Conservation (phyloP, 2,888 invertebrate species). For the Troides helena region DNA sequence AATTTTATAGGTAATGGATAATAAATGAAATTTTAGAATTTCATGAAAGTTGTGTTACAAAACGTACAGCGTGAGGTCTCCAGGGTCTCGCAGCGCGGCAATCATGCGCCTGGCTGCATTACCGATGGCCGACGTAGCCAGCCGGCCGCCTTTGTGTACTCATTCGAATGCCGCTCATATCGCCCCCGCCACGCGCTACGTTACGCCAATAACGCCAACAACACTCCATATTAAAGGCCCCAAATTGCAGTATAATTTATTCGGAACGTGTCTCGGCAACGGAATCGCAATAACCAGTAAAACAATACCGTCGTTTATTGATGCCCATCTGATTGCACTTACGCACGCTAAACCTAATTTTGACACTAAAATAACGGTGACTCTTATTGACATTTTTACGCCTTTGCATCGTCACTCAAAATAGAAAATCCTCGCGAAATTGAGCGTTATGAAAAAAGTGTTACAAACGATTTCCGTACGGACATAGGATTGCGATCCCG, state of each 20-base stretch:
- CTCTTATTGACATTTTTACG: background rate
- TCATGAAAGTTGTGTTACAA: conserved; percentile 24
- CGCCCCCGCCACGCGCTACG: conserved; percentile 58
- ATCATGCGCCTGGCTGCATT: conserved; percentile 56
- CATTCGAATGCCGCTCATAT: conserved; percentile 75
- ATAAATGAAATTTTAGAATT: conserved; percentile 23
- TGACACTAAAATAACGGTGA: background rate
- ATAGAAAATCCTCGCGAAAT: no score
- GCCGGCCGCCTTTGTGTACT: conserved; percentile 66
- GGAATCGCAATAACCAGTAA: conserved; percentile 76
- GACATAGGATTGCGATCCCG: no score
- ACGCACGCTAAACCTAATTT: conserved; percentile 36
- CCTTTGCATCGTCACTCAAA: no score
- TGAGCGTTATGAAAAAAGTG: no score
- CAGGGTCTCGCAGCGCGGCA: conserved; percentile 49
- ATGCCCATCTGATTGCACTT: conserved; percentile 59
- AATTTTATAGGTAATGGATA: background rate
- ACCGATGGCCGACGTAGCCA: conserved; percentile 51
- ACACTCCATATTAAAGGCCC: conserved; percentile 77
- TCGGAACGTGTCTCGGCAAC: conserved; percentile 77
- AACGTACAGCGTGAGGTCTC: conserved; percentile 35
- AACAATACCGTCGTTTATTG: conserved; percentile 72
- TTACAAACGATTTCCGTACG: no score
- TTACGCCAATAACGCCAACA: conserved; percentile 72
- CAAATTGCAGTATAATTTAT: conserved; percentile 80